Evolutionary conservation across 2,113 vertebrate genomes (phyloP), one percentile per base, ranked within the genome.

Genomic region (Neofelis nebulosa): DNA sequence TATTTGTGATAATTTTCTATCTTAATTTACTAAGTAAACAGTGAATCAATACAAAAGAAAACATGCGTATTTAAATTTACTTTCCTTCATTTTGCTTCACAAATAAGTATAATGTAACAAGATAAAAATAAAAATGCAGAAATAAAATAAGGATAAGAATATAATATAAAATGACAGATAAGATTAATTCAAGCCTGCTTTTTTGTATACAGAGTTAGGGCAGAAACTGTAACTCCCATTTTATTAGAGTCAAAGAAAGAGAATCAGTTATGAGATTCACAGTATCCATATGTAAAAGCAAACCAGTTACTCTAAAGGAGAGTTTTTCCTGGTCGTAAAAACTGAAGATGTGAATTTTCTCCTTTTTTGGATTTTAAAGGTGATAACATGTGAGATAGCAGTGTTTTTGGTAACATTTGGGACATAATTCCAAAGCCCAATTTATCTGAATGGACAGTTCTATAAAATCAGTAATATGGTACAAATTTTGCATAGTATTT

Each of bases 161-260:
- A n/a, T 81, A 89, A 88, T 81, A 38, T 96, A 93, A 76, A 55
- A n/a, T 6, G 76, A 76, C 52, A 76, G 61, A 10, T 71, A 94
- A 81, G 41, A 45, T 96, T 94, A 74, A 81, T 74, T 23, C 16
- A 91, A 57, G 16, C 10, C 52, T 95, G n/a, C 11, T 61, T 80
- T 91, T 90, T 87, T 78, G 18, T 87, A 52, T 41, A 52, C 21
- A 95, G 79, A 95, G 38, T 92, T 92, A 45, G 33, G 69, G 7
- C 21, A 14, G 71, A 89, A 97, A 69, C 48, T 94, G 84, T 91
- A 88, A 65, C n/a, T 88, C 15, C 16, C 38, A 81, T 71, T 74
- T 95, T 79, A n/a, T 80, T 94, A 76, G 41, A 68, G 68, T 82
- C 55, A 88, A 79, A 93, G 41, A 93, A 91, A 94, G 57, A 78